These are phyloP conservation scores for Steromphala cineraria DNA, from an alignment of 2,888 invertebrate species.

Conservation along the genomic window DNA sequence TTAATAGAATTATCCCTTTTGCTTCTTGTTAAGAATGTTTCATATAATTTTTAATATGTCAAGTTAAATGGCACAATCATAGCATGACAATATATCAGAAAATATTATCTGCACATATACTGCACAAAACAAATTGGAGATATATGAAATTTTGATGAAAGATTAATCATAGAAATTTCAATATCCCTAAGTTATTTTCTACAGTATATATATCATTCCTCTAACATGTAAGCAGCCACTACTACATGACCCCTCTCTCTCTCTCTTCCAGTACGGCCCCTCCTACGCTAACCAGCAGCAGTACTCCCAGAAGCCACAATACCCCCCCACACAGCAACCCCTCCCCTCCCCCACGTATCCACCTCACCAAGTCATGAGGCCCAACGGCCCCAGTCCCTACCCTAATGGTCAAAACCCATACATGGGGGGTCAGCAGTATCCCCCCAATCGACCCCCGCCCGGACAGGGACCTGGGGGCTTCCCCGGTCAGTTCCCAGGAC, in stretches of 20 bases:
- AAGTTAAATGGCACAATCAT: no score
- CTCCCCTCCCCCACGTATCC: slow-evolving; percentile 70
- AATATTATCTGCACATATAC: no score
- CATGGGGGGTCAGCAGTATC: slow-evolving; percentile 61
- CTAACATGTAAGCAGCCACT: no score
- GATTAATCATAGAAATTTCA: no score
- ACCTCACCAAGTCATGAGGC: slow-evolving; percentile 63
- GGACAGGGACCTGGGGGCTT: slow-evolving; percentile 44
- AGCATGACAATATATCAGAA: no score
- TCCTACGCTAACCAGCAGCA: slow-evolving; percentile 46
- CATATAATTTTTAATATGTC: no score
- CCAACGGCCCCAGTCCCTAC: slow-evolving; percentile 60
- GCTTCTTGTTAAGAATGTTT: no score
- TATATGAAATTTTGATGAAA: no score
- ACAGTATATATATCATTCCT: no score
- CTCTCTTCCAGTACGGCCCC: neutral
- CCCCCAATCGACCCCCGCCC: slow-evolving; percentile 47
- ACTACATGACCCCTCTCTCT: neutral
- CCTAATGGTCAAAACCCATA: slow-evolving; percentile 67
- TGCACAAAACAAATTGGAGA: no score
- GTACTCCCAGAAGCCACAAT: slow-evolving; percentile 66
- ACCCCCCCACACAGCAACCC: slow-evolving; percentile 70
- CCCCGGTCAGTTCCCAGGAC: neutral
- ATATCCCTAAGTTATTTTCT: no score
- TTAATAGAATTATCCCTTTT: no score